Evolutionary conservation across 2,113 vertebrate species (phyloP).

Genomic region (Bungarus multicinctus): DNA sequence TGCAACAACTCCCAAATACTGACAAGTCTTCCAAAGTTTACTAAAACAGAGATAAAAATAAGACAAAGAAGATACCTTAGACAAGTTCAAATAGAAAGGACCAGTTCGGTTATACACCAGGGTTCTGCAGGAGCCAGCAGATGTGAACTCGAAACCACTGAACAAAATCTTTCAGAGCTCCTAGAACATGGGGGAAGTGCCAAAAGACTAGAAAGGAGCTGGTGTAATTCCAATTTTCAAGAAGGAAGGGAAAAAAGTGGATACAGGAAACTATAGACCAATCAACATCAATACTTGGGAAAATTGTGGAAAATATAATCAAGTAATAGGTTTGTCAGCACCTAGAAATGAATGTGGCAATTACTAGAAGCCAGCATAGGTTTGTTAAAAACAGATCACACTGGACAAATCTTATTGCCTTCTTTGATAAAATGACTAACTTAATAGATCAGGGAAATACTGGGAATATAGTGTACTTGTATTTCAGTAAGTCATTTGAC

Average conservation of each 20-base stretch:
- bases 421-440: neutral
- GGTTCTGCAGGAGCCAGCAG: neutral
- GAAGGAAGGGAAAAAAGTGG: neutral
- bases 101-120: neutral
- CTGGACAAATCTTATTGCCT: neutral
- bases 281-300: neutral
- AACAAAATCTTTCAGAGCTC: neutral
- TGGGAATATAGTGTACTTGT: neutral
- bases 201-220: neutral
- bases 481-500: neutral
- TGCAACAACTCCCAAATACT: neutral
- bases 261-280: neutral
- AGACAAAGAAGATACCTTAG: neutral
- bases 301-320: neutral
- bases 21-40: neutral
- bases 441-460: neutral
- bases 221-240: neutral
- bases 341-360: neutral
- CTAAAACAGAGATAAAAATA: neutral
- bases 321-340: neutral
- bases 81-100: neutral
- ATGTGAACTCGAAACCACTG: neutral
- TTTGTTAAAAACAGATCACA: neutral
- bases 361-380: neutral
- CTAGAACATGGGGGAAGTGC: neutral